These are phyloP conservation scores for Tipula helvola DNA, from an alignment of 2,888 invertebrate genomes.

Conservation along the genomic window DNA sequence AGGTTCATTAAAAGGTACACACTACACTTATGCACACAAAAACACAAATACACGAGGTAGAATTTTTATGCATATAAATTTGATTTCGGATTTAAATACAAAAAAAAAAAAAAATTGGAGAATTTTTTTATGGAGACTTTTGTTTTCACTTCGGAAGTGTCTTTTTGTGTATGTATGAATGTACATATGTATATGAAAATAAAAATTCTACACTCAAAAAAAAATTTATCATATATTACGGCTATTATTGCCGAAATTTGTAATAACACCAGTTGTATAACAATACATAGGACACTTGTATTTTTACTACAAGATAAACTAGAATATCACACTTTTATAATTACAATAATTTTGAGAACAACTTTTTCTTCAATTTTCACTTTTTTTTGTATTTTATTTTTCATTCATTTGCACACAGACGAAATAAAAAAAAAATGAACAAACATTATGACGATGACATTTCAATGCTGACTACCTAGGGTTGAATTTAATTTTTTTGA, in stretches of 20 bases:
- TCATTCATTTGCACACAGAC: not conserved
- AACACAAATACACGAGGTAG: constrained; percentile 1
- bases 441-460: constrained; percentile 10
- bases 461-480: not conserved
- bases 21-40: not conserved
- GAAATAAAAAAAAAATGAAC: constrained; percentile 5
- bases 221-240: not conserved
- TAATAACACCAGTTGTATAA: not conserved
- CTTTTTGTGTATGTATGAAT: not conserved
- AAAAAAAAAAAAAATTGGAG: not conserved
- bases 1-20: not conserved
- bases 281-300: not conserved
- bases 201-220: not conserved
- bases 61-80: not conserved
- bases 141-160: not conserved
- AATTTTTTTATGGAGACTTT: not conserved
- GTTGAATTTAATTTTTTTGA: not conserved
- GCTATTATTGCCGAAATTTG: constrained; percentile 4
- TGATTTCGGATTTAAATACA: not conserved
- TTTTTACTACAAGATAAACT: not conserved
- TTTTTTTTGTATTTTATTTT: not conserved
- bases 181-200: not conserved
- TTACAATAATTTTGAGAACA: not conserved
- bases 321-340: not conserved
- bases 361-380: not conserved